A percentile compares a stretch with the other conserved stretches of the same genome.
Conservation (phyloP, 1,140 invertebrate genomes). For the Cyrtorhinus lividipennis region DNA sequence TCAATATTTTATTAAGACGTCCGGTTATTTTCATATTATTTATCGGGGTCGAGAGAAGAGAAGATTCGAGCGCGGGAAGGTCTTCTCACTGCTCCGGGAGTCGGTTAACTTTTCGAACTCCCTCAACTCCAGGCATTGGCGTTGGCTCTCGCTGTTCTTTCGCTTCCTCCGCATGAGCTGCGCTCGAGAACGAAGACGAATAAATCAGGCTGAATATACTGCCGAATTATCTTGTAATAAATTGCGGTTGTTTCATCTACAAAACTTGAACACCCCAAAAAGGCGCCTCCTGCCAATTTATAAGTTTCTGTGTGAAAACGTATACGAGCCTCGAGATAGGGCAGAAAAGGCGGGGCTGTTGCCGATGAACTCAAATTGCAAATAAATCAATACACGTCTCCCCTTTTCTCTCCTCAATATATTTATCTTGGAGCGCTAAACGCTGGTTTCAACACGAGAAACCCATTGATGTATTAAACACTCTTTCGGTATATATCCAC, state of each 20-base stretch:
- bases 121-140: background rate
- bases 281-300: background rate
- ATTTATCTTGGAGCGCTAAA: no score
- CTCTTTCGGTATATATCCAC: no score
- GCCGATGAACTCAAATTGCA: background rate
- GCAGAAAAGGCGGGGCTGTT: no score
- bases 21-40: conserved; percentile 13
- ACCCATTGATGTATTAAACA: no score
- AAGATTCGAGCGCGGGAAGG: background rate
- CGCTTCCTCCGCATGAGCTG: background rate
- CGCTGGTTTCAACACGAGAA: no score
- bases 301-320: background rate
- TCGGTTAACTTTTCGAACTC: background rate
- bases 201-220: background rate
- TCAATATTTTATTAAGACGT: conserved; percentile 17
- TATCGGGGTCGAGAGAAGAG: background rate
- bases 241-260: background rate
- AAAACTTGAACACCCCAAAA: background rate
- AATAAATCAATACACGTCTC: background rate
- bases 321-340: no score
- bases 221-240: conserved; percentile 1
- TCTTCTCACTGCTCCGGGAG: background rate
- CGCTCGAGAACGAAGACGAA: background rate
- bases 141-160: background rate
- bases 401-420: no score